Evolutionary conservation across 2,797 vertebrate species (phyloP).

Genomic region (Phrynocephalus forsythii): DNA sequence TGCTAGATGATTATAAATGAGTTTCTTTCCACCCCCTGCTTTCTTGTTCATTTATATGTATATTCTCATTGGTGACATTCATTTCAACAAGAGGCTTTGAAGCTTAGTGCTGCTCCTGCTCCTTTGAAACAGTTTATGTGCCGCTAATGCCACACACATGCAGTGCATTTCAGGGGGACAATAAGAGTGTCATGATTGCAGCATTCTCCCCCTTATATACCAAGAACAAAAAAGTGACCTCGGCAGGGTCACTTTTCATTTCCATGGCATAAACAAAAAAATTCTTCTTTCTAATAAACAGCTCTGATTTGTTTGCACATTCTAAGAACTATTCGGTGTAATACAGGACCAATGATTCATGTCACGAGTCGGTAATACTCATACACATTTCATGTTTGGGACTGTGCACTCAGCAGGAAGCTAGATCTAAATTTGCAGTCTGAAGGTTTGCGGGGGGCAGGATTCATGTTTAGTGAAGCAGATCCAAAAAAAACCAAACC

Average conservation of each 20-base stretch:
- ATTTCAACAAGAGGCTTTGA: slow-evolving; percentile 27
- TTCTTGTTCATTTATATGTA: neutral
- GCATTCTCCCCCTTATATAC: neutral
- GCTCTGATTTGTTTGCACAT: slow-evolving; percentile 23
- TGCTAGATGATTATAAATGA: slow-evolving; percentile 7
- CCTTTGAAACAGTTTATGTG: slow-evolving; percentile 17
- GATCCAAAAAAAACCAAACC: neutral
- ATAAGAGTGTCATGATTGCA: neutral
- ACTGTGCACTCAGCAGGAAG: neutral
- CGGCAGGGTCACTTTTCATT: neutral
- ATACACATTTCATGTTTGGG: slow-evolving; percentile 43
- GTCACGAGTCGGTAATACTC: neutral
- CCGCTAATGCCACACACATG: neutral
- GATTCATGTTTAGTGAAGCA: slow-evolving; percentile 31
- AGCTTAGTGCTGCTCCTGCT: neutral
- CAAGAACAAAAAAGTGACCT: slow-evolving; percentile 1
- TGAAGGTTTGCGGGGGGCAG: slow-evolving; percentile 14
- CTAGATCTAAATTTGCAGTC: slow-evolving; percentile 34
- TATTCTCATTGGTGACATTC: slow-evolving; percentile 1
- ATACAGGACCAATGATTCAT: slow-evolving; percentile 32
- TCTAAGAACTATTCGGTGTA: slow-evolving; percentile 43
- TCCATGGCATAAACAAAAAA: neutral
- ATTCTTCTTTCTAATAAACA: slow-evolving; percentile 28
- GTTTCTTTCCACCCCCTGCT: neutral
- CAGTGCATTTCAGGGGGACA: neutral